A percentile compares a stretch with the other conserved stretches of the same genome.
Evolutionary conservation across 2,797 vertebrate genomes (phyloP).

Genomic region (Tokudaia muenninki): DNA sequence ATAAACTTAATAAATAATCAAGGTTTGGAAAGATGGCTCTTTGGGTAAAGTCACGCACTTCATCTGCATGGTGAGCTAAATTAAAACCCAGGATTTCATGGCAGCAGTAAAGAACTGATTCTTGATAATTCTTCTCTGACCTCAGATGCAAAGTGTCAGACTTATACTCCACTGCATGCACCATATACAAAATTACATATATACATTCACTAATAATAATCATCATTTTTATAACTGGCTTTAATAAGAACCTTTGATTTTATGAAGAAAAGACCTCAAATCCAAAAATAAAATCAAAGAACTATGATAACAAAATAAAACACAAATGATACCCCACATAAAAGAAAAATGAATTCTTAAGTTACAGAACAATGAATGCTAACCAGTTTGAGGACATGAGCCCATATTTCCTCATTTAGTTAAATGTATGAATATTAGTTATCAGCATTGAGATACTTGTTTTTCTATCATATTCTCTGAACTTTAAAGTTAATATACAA

Average conservation of each 20-base stretch:
- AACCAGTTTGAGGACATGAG: not conserved
- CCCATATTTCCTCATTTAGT: not conserved
- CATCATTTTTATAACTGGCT: not conserved
- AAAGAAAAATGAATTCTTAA: not conserved
- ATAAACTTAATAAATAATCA: not conserved
- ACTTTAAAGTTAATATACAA: conserved; percentile 42
- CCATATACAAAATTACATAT: not conserved
- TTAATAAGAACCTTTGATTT: not conserved
- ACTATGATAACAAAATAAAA: not conserved
- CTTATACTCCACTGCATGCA: no score
- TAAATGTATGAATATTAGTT: conserved; percentile 9
- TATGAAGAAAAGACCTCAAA: not conserved
- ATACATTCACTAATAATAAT: not conserved
- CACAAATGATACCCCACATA: not conserved
- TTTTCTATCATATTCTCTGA: not conserved
- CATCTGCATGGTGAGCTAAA: not conserved
- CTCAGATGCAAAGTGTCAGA: not conserved
- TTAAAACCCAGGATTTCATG: not conserved
- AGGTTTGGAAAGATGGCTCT: not conserved
- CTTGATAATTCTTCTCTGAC: not conserved
- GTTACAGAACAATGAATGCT: not conserved
- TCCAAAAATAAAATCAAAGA: conserved; percentile 37
- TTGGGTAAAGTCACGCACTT: not conserved
- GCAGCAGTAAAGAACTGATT: not conserved
- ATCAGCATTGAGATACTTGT: not conserved